Evolutionary conservation across 2,797 vertebrate species (phyloP), one percentile per base, ranked within the genome.

Genomic region (Rhinichthys osculus): DNA sequence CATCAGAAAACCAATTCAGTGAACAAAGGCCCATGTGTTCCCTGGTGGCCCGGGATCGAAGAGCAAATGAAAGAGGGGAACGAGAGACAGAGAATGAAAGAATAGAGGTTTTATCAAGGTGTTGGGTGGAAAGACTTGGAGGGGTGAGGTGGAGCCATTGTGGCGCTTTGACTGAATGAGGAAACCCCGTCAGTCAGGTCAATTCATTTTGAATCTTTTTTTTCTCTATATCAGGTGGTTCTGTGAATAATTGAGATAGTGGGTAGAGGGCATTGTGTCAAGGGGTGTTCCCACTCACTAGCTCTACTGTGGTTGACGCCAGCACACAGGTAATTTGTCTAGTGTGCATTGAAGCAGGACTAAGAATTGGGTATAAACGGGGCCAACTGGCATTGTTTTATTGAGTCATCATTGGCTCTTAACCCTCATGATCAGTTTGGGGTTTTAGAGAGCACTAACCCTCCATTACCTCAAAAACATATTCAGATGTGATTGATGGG

Each of bases 1-100:
- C 93, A 93, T 93, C 92, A 94, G 92, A 94, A 94, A 93, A 94
- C 90, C 92, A 93, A 93, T 93, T 93, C 91, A 87, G 33, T n/a
- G 87, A 92, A 94, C 92, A 94, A 93, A 93, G 91, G 88, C 89
- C 17, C 23, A 88, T 92, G 92, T 93, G 94, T 94, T 94, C 93
- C 92, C 92, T 84, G 62, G 90, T 91, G 93, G 90, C 82, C 78
- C 54, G 76, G 72, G 91, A 93, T 92, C 89, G 92, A 92, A 80
- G 89, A 89, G 90, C 89, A 84, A 64, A 78, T 89, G 90, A 82
- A 85, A 90, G 89, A 87, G 50, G 44, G 86, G 89, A 77, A 88
- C 90, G 10, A 44, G 85, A 78, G 82, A 69, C 70, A 90, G 90
- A 91, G 91, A 91, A 92, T 87, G 54, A 77, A 89, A 92, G 90